Evolutionary conservation across 2,113 vertebrate genomes (phyloP), one percentile per base, ranked within the genome.

Genomic region (Holacanthus passer): DNA sequence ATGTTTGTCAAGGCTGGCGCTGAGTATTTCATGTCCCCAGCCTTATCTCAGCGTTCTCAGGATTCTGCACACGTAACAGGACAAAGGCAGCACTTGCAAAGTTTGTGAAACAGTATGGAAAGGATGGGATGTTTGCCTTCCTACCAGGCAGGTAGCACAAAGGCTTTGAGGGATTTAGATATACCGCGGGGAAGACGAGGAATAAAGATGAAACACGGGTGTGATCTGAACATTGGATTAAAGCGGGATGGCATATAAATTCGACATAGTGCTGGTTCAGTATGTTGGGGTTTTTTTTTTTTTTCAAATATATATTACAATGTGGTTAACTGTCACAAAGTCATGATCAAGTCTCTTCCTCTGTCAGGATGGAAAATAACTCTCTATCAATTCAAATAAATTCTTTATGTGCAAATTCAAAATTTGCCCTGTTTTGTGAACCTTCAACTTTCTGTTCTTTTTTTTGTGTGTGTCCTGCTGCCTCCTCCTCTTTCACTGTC

Each of bases 101-200:
- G 73, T 88, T 71, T 88, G 47, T 71, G 76, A 79, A 85, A 87
- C 70, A 63, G 59, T 70, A 81, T 63, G 19, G 50, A 76, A 74
- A 83, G n/a, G 19, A 75, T 56, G 45, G 45, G 31, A 68, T 88
- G 77, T 86, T 81, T 89, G 59, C 73, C 82, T 86, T 86, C 72
- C 76, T 41, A 48, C 29, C 59, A 56, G n/a, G 53, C 77, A 77
- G 62, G 53, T 72, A 73, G 56, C 64, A 82, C 77, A 81, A 84
- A 80, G n/a, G 68, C 75, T 88, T 75, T 69, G 47, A 77, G 73
- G 72, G 74, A 74, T 86, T 85, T 73, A 55, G 68, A 71, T 37
- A 56, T 58, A 82, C 58, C 5, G 22, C 35, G 7, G 73, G 35
- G 39, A 58, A 31, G 73, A 66, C 27, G 27, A 84, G 50, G 43